Conservation (phyloP, 2,888 invertebrate genomes). For the Rugalucina vietnamica region DNA sequence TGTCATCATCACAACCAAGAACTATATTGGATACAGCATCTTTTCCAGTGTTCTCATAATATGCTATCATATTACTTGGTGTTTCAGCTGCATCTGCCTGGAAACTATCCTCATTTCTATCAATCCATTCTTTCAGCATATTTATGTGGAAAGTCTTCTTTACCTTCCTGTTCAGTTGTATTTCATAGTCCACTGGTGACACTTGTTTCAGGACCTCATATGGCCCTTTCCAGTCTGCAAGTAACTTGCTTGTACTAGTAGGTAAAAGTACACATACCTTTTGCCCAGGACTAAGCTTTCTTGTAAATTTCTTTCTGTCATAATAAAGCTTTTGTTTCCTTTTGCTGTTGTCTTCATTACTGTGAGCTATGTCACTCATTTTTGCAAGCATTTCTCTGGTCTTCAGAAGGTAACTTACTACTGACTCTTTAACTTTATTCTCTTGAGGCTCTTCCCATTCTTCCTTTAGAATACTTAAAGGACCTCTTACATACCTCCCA, state of each 20-base stretch:
- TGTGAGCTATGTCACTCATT: background rate
- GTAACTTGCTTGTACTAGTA: background rate
- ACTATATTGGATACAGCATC: background rate
- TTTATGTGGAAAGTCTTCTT: constrained; percentile 7
- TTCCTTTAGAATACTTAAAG: constrained; percentile 25
- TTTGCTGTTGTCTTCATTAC: background rate
- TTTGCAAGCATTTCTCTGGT: background rate
- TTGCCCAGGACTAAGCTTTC: background rate
- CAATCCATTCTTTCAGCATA: constrained; percentile 10
- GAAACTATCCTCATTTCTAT: background rate
- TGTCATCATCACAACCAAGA: background rate
- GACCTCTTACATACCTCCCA: constrained; percentile 30
- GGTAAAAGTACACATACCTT: constrained; percentile 7
- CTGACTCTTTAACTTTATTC: constrained; percentile 1
- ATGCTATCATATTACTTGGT: background rate
- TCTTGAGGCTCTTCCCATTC: constrained; percentile 20
- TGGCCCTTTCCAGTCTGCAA: constrained; percentile 8
- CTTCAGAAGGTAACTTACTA: constrained; percentile 22
- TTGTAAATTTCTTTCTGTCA: background rate
- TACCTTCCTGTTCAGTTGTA: background rate
- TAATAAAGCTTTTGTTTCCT: constrained; percentile 28
- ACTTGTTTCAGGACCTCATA: background rate
- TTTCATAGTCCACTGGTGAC: background rate
- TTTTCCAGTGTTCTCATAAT: background rate
- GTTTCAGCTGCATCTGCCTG: background rate